Evolutionary conservation across 2,113 vertebrate genomes (phyloP).

Genomic region (Alligator sinensis): DNA sequence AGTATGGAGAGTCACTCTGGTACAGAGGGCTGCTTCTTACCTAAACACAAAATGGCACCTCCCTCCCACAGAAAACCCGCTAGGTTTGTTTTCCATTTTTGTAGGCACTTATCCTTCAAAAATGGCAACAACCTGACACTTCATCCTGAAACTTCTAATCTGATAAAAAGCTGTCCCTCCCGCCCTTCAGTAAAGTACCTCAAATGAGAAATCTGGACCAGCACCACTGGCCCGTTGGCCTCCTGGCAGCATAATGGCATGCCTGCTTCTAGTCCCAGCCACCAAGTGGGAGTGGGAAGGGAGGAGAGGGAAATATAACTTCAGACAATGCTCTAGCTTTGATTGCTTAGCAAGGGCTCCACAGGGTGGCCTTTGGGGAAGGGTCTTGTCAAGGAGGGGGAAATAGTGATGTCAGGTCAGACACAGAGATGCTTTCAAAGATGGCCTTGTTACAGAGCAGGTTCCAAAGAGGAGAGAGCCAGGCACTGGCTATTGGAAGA

Average conservation of each 20-base stretch:
- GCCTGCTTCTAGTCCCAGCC: neutral
- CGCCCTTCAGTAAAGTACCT: neutral
- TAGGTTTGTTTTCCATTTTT: too few species aligned
- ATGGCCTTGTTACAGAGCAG: neutral
- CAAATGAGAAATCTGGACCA: neutral
- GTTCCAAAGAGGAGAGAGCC: fast-evolving
- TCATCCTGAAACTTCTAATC: neutral
- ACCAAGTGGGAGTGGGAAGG: neutral
- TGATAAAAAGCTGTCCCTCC: neutral
- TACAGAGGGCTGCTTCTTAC: neutral
- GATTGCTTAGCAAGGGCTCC: neutral
- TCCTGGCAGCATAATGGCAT: neutral
- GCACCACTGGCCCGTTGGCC: neutral
- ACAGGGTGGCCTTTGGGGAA: neutral
- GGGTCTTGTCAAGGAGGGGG: neutral
- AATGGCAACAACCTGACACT: neutral
- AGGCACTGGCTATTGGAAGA: neutral
- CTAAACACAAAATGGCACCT: neutral
- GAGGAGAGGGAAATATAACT: neutral
- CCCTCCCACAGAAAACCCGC: neutral
- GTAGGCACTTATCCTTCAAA: neutral
- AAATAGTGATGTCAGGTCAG: neutral
- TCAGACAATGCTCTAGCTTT: neutral
- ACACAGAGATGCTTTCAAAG: neutral
- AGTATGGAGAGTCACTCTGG: neutral